A percentile compares a stretch with the other conserved stretches of the same genome.
phyloP scores from a whole-genome alignment of 2,797 vertebrate genomes.

The Coregonus sp. region DNA sequence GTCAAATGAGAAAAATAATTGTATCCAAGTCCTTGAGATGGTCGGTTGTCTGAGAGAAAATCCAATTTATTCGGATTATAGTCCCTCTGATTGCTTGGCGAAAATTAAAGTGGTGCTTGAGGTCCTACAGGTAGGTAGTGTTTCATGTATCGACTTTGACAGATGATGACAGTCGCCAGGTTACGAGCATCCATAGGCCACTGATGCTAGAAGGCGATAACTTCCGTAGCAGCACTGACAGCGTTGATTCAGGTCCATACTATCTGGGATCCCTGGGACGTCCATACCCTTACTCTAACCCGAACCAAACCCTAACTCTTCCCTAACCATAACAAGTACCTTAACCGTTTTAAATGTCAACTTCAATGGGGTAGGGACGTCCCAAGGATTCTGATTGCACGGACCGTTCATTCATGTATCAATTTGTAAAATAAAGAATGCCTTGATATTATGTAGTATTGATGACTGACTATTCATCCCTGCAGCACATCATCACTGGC shows the following conservation, averaged over 20 bases:
- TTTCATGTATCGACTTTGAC: slow-evolving; percentile 55
- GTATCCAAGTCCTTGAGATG: slow-evolving; percentile 24
- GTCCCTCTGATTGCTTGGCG: not conserved
- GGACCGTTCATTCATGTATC: not conserved
- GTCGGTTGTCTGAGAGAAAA: slow-evolving; percentile 20
- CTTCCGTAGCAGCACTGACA: slow-evolving; percentile 23
- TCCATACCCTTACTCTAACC: too few species aligned
- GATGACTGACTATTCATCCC: not conserved
- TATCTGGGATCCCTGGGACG: too few species aligned
- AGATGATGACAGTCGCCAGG: slow-evolving; percentile 29
- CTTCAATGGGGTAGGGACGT: too few species aligned
- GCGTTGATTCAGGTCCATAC: slow-evolving; percentile 32
- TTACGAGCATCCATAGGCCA: slow-evolving; percentile 2
- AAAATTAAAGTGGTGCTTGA: not conserved
- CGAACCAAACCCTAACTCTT: too few species aligned
- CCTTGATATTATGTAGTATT: not conserved
- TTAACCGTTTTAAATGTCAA: too few species aligned
- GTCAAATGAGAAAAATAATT: slow-evolving; percentile 28
- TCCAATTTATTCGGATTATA: slow-evolving; percentile 16
- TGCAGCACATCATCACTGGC: not conserved
- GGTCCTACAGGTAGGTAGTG: slow-evolving; percentile 43
- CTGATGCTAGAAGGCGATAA: slow-evolving; percentile 26
- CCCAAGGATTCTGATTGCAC: too few species aligned
- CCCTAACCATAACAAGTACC: too few species aligned
- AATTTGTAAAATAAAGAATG: not conserved